Percentiles rank a stretch among this genome's conserved stretches.
phyloP scores from a whole-genome alignment of 2,888 invertebrate species.

The Himalopsyche kuldschensis region DNA sequence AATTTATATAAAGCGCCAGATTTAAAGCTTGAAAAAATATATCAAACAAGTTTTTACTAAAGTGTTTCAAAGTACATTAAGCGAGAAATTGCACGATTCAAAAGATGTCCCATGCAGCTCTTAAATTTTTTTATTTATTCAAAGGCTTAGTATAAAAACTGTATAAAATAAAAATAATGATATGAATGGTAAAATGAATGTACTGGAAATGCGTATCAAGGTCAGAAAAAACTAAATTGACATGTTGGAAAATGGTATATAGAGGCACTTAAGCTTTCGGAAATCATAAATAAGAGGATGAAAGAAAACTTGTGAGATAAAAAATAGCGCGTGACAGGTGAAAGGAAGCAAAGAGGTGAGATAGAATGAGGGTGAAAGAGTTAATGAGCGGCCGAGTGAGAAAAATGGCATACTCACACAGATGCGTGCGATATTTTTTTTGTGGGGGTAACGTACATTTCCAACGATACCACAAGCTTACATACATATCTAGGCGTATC shows the following conservation, averaged over 20 bases:
- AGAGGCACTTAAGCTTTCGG: neutral
- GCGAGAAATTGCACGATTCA: too few relatives aligned
- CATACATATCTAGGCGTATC: too few relatives aligned
- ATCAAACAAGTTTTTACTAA: too few relatives aligned
- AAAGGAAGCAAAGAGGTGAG: conserved; percentile 12
- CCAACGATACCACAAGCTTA: too few relatives aligned
- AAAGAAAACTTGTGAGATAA: neutral
- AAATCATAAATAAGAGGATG: neutral
- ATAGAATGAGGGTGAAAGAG: neutral
- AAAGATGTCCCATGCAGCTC: too few relatives aligned
- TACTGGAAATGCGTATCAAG: neutral
- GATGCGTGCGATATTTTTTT: neutral
- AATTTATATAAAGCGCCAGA: too few relatives aligned
- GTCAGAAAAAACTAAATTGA: neutral
- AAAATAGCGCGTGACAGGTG: neutral
- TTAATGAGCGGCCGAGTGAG: neutral
- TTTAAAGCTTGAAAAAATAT: too few relatives aligned
- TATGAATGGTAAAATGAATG: neutral
- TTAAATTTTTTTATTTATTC: too few relatives aligned
- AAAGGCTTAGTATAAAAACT: too few relatives aligned
- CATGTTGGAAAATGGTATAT: neutral
- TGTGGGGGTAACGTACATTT: too few relatives aligned
- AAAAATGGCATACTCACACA: neutral
- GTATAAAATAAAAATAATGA: too few relatives aligned
- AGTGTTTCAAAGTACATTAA: too few relatives aligned